Evolutionary conservation across 1,140 invertebrate genomes (phyloP).

Genomic region (Centruroides vittatus): DNA sequence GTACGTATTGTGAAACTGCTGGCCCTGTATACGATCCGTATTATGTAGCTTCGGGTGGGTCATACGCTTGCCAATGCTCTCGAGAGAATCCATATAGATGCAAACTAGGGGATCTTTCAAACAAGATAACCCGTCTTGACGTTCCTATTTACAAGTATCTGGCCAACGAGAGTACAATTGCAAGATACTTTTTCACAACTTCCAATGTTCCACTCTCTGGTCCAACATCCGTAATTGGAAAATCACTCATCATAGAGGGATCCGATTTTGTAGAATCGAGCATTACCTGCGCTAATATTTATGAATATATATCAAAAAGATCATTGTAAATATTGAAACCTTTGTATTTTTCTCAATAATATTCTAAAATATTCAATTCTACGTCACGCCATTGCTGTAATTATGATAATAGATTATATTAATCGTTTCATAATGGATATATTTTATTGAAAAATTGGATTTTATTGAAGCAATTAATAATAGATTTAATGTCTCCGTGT

Average conservation of each 20-base stretch:
- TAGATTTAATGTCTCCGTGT: too few species aligned
- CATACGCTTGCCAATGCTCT: conserved; percentile 19
- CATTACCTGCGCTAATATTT: conserved; percentile 12
- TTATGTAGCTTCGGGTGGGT: conserved; percentile 36
- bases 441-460: too few species aligned
- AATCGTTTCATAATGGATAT: too few species aligned
- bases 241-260: conserved; percentile 67
- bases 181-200: conserved; percentile 42
- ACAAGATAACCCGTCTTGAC: conserved; percentile 64
- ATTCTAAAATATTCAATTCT: too few species aligned
- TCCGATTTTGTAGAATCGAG: conserved; percentile 26
- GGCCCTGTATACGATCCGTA: conserved; percentile 66
- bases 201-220: conserved; percentile 70
- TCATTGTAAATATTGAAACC: too few species aligned
- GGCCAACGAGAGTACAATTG: neutral
- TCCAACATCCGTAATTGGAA: conserved; percentile 53
- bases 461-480: too few species aligned
- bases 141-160: conserved; percentile 28
- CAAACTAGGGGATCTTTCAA: conserved; percentile 75
- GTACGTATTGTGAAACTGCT: conserved; percentile 52
- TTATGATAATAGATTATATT: too few species aligned
- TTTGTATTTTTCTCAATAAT: too few species aligned
- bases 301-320: neutral
- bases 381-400: too few species aligned
- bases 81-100: conserved; percentile 59